These are phyloP conservation scores for Tolmerus cingulatus DNA, from an alignment of 2,888 invertebrate genomes.

Conservation along the genomic window DNA sequence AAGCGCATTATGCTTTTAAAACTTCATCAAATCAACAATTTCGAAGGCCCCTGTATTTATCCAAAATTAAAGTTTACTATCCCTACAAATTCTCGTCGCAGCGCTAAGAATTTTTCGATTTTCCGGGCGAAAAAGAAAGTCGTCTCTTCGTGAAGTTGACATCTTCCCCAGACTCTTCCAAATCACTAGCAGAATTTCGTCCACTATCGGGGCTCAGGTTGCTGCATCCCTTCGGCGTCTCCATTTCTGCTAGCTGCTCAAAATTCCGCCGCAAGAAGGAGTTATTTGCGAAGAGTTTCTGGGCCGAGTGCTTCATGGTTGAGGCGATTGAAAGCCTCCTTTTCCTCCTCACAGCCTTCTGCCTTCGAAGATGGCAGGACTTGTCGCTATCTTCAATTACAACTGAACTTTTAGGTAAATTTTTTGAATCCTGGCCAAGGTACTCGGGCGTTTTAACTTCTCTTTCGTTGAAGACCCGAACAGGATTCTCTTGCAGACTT, in stretches of 20 bases:
- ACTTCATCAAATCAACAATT: neutral
- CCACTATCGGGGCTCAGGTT: constrained; percentile 61
- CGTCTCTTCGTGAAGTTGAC: constrained; percentile 18
- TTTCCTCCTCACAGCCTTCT: constrained; percentile 59
- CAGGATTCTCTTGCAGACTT: constrained; percentile 32
- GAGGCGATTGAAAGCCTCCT: constrained; percentile 52
- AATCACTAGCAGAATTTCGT: constrained; percentile 58
- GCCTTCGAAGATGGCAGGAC: constrained; percentile 55
- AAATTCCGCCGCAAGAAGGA: constrained; percentile 45
- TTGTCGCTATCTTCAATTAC: constrained; percentile 11
- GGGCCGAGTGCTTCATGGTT: constrained; percentile 56
- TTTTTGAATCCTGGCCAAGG: neutral
- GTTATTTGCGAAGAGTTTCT: constrained; percentile 53
- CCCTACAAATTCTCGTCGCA: neutral
- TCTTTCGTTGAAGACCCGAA: constrained; percentile 1
- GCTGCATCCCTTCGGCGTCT: constrained; percentile 48
- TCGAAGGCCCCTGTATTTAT: neutral
- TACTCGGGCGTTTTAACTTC: constrained; percentile 38
- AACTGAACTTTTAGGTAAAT: neutral
- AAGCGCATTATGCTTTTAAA: constrained; percentile 47
- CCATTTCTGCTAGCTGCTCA: constrained; percentile 48
- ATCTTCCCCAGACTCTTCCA: constrained; percentile 50
- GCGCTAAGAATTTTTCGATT: neutral
- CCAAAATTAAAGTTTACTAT: neutral
- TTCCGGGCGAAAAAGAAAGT: constrained; percentile 41